A percentile compares a stretch with the other conserved stretches of the same genome.
Conservation (phyloP, 2,797 vertebrate species). For the Anguilla anguilla region DNA sequence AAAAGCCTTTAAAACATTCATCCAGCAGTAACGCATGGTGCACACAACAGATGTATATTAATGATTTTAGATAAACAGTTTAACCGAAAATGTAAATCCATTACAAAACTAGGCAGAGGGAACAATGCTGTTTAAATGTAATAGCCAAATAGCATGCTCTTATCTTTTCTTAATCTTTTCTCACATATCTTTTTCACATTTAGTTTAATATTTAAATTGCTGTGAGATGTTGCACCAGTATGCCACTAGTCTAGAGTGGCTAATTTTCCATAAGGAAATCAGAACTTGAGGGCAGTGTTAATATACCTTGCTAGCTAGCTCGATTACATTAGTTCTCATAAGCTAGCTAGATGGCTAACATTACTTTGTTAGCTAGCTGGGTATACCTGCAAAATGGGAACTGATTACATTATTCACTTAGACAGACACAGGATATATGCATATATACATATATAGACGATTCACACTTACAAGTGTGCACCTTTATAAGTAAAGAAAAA, state of each 20-base stretch:
- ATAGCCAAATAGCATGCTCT: not conserved
- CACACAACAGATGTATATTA: not conserved
- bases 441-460: too few relatives aligned
- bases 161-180: not conserved
- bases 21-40: not conserved
- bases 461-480: too few relatives aligned
- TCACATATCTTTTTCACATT: not conserved
- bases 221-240: not conserved
- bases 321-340: too few relatives aligned
- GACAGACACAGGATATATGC: not conserved
- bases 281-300: not conserved
- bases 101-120: not conserved
- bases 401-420: not conserved
- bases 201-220: not conserved
- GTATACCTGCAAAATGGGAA: too few relatives aligned
- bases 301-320: not conserved
- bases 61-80: not conserved
- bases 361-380: too few relatives aligned
- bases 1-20: not conserved
- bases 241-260: not conserved
- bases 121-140: not conserved
- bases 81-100: not conserved
- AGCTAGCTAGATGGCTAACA: not conserved
- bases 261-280: not conserved
- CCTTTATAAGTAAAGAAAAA: too few relatives aligned